phyloP scores from a whole-genome alignment of 2,797 vertebrate species.

The Epinephelus coioides region DNA sequence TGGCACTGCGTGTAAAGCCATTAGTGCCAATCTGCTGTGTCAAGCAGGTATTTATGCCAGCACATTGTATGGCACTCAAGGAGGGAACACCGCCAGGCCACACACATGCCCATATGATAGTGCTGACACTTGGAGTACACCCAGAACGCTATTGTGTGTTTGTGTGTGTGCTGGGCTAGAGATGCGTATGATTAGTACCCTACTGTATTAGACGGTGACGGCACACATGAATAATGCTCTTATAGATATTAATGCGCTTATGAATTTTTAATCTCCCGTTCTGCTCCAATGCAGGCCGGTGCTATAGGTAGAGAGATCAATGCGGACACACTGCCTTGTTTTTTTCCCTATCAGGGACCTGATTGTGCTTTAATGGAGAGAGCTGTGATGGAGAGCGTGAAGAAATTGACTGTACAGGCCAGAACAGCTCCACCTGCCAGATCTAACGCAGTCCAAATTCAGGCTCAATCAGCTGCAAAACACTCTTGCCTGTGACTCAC shows the following conservation, averaged over 20 bases:
- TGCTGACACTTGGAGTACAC: constrained; percentile 76
- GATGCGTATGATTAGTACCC: constrained; percentile 73
- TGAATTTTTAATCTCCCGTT: constrained; percentile 82
- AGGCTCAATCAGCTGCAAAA: constrained; percentile 42
- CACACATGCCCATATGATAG: constrained; percentile 73
- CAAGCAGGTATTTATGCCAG: constrained; percentile 84
- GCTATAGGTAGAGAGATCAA: constrained; percentile 79
- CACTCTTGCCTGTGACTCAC: constrained; percentile 37
- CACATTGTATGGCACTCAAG: constrained; percentile 79
- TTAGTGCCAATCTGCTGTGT: constrained; percentile 86
- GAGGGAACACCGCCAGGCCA: constrained; percentile 74
- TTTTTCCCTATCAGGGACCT: constrained; percentile 47
- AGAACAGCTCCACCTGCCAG: constrained; percentile 57
- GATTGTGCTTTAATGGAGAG: constrained; percentile 74
- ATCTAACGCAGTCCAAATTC: constrained; percentile 46
- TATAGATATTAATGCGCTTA: constrained; percentile 84
- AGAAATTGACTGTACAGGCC: constrained; percentile 49
- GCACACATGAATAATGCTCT: constrained; percentile 83
- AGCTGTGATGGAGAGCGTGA: constrained; percentile 35
- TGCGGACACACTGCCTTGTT: constrained; percentile 47
- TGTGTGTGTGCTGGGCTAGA: constrained; percentile 42
- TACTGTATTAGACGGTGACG: constrained; percentile 70
- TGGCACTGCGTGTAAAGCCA: constrained; percentile 81
- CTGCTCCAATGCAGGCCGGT: constrained; percentile 55
- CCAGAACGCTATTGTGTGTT: constrained; percentile 70